These are phyloP conservation scores for Alfaro cultratus DNA, from an alignment of 2,797 vertebrate species.

Conservation along the genomic window DNA sequence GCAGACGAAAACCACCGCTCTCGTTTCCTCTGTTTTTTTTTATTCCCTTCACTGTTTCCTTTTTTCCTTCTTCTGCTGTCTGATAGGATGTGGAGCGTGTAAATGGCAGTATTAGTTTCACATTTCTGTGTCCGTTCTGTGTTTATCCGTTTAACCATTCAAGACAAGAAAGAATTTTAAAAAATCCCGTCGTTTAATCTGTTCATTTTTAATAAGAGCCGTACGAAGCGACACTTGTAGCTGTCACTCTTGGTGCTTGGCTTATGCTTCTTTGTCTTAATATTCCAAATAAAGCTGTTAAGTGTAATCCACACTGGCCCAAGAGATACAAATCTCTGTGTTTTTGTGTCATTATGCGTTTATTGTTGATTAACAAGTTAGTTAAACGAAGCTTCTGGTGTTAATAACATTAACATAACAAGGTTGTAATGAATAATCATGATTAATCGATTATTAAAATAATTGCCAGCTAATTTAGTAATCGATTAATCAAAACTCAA, in stretches of 20 bases:
- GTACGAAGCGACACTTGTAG: slow-evolving; percentile 83
- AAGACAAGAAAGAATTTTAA: slow-evolving; percentile 31
- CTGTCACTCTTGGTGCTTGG: slow-evolving; percentile 87
- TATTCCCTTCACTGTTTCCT: neutral
- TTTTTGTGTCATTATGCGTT: slow-evolving; percentile 1
- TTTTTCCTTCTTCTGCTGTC: slow-evolving; percentile 53
- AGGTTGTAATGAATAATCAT: too few relatives aligned
- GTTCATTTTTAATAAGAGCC: slow-evolving; percentile 80
- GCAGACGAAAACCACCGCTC: slow-evolving; percentile 8
- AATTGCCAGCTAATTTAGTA: too few relatives aligned
- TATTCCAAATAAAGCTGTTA: slow-evolving; percentile 87
- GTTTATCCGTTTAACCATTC: slow-evolving; percentile 66
- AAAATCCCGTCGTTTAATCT: slow-evolving; percentile 65
- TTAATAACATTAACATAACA: neutral
- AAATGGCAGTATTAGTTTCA: slow-evolving; percentile 77
- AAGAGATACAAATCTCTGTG: slow-evolving; percentile 35
- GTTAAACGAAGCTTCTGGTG: neutral
- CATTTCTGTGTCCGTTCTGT: slow-evolving; percentile 77
- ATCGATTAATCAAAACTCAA: too few relatives aligned
- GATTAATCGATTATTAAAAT: too few relatives aligned
- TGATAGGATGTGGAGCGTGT: slow-evolving; percentile 75
- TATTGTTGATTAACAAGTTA: neutral
- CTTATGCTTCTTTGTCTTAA: slow-evolving; percentile 89
- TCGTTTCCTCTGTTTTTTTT: slow-evolving; percentile 51
- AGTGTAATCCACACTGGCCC: slow-evolving; percentile 79